phyloP scores from a whole-genome alignment of 1,140 invertebrate species.

The Tribolium madens region DNA sequence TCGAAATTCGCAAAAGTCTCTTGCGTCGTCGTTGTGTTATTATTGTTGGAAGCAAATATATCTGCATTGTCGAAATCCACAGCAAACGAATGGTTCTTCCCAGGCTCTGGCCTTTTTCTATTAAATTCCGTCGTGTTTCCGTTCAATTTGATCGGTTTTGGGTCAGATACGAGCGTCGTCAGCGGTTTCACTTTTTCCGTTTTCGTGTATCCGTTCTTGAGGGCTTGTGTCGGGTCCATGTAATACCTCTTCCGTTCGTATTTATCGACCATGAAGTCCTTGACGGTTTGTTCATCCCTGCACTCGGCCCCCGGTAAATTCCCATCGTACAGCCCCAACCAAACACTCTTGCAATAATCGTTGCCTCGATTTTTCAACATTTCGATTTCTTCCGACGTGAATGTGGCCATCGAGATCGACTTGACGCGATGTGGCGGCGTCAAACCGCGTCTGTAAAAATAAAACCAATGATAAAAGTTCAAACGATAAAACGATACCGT shows the following conservation, averaged over 20 bases:
- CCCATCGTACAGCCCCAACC: constrained; percentile 86
- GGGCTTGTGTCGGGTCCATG: constrained; percentile 73
- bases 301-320: constrained; percentile 70
- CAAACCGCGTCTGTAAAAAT: constrained; percentile 86
- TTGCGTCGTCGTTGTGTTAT: constrained; percentile 55
- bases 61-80: constrained; percentile 75
- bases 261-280: constrained; percentile 93
- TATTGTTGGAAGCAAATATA: constrained; percentile 66
- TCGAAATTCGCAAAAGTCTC: constrained; percentile 79
- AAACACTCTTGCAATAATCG: constrained; percentile 91
- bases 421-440: constrained; percentile 98
- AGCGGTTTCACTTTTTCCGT: constrained; percentile 54
- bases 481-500: neutral
- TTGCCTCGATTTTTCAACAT: constrained; percentile 92
- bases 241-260: constrained; percentile 91
- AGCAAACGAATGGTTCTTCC: constrained; percentile 66
- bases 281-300: constrained; percentile 90
- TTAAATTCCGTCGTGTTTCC: constrained; percentile 48
- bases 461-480: constrained; percentile 55
- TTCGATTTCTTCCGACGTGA: constrained; percentile 95
- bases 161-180: constrained; percentile 48
- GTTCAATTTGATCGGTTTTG: constrained; percentile 52
- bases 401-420: constrained; percentile 98
- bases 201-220: constrained; percentile 64
- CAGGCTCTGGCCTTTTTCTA: constrained; percentile 17